Percentiles rank a stretch among this genome's conserved stretches.
Evolutionary conservation across 2,797 vertebrate species (phyloP).

Genomic region (Arrhamphus sclerolepis): DNA sequence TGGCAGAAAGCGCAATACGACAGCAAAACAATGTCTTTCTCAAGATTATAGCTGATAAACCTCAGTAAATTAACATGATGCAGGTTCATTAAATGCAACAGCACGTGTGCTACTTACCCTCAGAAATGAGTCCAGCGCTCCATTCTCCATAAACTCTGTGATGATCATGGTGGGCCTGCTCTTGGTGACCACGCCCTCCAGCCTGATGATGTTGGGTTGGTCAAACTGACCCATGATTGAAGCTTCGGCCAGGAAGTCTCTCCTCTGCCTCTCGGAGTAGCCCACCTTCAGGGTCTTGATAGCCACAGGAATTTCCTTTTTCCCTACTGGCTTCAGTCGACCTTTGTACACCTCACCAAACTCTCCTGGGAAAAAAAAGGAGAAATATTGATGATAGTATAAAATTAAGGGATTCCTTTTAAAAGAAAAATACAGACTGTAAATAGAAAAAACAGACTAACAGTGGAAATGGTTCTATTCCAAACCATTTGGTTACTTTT

Average conservation of each 20-base stretch:
- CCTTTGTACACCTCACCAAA: constrained; percentile 97
- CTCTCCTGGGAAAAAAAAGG: constrained; percentile 81
- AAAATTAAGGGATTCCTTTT: not conserved
- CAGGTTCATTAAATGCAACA: not conserved
- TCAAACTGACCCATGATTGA: constrained; percentile 98
- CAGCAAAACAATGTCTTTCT: not conserved
- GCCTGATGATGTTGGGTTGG: constrained; percentile 93
- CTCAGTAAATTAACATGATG: not conserved
- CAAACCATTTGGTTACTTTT: not conserved
- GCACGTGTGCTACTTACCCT: constrained; percentile 78
- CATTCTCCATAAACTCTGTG: constrained; percentile 97
- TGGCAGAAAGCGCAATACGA: not conserved
- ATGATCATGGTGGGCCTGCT: constrained; percentile 97
- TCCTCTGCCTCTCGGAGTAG: constrained; percentile 92
- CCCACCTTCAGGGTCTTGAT: constrained; percentile 95
- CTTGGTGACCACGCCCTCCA: constrained; percentile 96
- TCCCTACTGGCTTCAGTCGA: constrained; percentile 89
- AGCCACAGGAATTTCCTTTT: constrained; percentile 92
- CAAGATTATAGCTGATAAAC: not conserved
- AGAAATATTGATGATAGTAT: not conserved
- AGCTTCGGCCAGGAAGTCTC: constrained; percentile 94
- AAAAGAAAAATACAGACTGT: no score
- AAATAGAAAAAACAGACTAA: no score
- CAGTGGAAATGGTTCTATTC: no score
- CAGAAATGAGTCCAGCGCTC: constrained; percentile 92